These are phyloP conservation scores for Eurois occulta DNA, from an alignment of 2,888 invertebrate species.

Conservation along the genomic window DNA sequence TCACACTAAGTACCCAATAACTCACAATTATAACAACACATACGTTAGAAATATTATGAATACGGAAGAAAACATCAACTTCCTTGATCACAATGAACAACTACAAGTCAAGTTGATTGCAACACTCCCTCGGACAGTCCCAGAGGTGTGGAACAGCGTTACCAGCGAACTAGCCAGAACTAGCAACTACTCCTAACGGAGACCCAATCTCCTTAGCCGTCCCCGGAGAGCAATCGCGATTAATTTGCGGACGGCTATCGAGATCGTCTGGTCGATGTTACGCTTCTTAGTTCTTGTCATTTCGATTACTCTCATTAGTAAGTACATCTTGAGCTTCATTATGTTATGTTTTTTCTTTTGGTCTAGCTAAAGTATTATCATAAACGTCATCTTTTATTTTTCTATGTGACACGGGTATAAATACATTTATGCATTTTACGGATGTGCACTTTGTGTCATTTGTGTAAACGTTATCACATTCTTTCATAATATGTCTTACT, in stretches of 20 bases:
- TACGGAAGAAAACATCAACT: neutral
- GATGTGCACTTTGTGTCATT: neutral
- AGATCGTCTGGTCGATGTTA: conserved; percentile 45
- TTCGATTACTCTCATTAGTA: conserved; percentile 28
- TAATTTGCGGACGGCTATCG: conserved; percentile 49
- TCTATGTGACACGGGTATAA: too few species aligned
- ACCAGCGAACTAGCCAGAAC: conserved; percentile 31
- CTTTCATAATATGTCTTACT: neutral
- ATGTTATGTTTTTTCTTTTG: neutral
- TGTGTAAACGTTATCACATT: neutral
- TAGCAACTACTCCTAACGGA: conserved; percentile 23
- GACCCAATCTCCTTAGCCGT: conserved; percentile 38
- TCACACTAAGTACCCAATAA: neutral
- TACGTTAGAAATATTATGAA: neutral
- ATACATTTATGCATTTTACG: too few species aligned
- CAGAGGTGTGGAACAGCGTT: conserved; percentile 35
- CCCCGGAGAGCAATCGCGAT: conserved; percentile 51
- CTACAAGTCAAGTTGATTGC: conserved; percentile 40
- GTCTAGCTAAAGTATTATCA: neutral
- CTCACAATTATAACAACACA: neutral
- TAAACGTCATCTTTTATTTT: too few species aligned
- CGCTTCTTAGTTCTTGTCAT: conserved; percentile 43
- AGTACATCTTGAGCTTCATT: neutral
- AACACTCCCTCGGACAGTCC: conserved; percentile 19
- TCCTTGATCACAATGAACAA: neutral